These are phyloP conservation scores for Dusona sp. DNA, from an alignment of 2,888 invertebrate genomes.

Conservation along the genomic window DNA sequence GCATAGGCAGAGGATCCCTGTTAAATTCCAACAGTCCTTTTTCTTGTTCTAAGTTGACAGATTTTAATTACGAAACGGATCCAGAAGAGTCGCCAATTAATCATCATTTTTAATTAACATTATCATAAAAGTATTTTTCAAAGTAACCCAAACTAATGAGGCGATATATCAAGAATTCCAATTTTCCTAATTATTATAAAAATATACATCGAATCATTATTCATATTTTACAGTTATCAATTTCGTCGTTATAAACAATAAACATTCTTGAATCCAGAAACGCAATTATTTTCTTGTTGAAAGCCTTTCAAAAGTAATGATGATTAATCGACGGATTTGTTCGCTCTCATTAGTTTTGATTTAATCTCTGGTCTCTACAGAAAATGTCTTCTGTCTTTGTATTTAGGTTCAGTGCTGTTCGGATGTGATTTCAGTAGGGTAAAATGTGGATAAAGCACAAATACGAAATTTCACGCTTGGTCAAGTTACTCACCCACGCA, in stretches of 20 bases:
- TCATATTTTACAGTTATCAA: background rate
- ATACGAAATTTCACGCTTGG: slow-evolving; percentile 33
- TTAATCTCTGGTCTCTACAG: background rate
- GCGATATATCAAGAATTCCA: background rate
- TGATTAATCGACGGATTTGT: background rate
- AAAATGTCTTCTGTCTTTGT: background rate
- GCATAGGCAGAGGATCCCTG: too few relatives aligned
- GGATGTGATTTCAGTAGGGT: background rate
- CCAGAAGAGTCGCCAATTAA: too few relatives aligned
- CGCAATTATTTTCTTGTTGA: background rate
- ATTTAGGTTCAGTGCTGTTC: background rate
- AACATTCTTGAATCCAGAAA: background rate
- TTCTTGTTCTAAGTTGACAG: too few relatives aligned
- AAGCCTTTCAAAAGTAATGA: background rate
- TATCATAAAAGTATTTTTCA: too few relatives aligned
- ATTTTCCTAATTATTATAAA: background rate
- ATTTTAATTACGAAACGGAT: too few relatives aligned
- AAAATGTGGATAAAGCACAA: background rate
- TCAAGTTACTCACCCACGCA: background rate
- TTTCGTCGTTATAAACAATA: background rate
- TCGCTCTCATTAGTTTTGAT: background rate
- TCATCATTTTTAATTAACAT: too few relatives aligned
- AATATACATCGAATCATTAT: background rate
- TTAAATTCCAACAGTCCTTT: too few relatives aligned
- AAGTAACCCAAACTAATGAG: too few relatives aligned